Evolutionary conservation across 2,113 vertebrate genomes (phyloP).

Genomic region (Solenodon paradoxus): DNA sequence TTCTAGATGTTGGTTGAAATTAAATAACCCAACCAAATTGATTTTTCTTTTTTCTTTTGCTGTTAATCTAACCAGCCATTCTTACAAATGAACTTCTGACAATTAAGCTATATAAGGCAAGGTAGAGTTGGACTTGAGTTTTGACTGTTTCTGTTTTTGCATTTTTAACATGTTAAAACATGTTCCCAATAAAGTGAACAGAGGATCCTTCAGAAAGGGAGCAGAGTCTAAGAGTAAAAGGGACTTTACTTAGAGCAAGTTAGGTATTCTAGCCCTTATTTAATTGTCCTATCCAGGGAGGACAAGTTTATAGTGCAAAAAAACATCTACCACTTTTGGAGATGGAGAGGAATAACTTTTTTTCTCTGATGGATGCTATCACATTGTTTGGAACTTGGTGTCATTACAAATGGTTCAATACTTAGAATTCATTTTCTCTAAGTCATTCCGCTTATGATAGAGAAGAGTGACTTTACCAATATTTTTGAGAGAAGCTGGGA

Average conservation of each 20-base stretch:
- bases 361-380: neutral
- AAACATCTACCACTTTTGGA: neutral
- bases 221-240: neutral
- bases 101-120: neutral
- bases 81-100: neutral
- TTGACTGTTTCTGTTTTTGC: conserved; percentile 23
- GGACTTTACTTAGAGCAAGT: neutral
- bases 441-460: neutral
- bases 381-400: conserved; percentile 16
- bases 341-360: neutral
- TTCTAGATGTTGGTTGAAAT: neutral
- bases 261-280: neutral
- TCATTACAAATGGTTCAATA: neutral
- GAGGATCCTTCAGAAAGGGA: conserved; percentile 15
- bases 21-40: neutral
- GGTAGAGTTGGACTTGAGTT: neutral
- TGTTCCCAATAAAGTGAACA: neutral
- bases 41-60: neutral
- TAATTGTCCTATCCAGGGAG: neutral
- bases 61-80: neutral
- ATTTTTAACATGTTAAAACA: conserved; percentile 32
- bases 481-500: conserved; percentile 19
- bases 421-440: conserved; percentile 18
- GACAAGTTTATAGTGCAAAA: neutral
- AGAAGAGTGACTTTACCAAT: conserved; percentile 3